Evolutionary conservation across 2,797 vertebrate species (phyloP), one percentile per base, ranked within the genome.

Genomic region (Ambastaia sidthimunki): DNA sequence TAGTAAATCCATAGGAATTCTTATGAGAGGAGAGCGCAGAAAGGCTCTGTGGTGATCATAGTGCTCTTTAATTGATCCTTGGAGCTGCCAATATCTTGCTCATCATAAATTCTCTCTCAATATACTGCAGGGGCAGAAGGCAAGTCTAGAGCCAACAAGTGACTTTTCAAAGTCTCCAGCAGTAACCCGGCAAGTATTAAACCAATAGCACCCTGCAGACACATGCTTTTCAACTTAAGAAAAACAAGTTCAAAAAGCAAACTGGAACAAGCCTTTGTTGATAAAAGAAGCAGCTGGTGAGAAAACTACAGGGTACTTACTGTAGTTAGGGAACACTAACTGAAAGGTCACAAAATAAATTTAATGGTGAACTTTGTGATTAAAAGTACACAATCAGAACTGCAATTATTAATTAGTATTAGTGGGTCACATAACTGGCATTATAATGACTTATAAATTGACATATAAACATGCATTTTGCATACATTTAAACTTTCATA

Each of bases 81-180:
- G 31, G 34, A 47, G 41, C 54, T 54, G 74, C 48, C 59, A 69
- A 81, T 81, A 75, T 62, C 55, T 50, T 52, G 47, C 57, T 82
- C 74, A 82, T 82, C 60, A 76, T 41, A 60, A 70, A 82, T 76
- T 82, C 80, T 71, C 74, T 77, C 37, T 82, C 25, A 76, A 55
- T 66, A 60, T 50, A 71, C 57, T 54, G 68, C 66, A 18, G 48
- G 52, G 9, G 41, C 55, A 70, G 44, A 50, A 25, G 44, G 41
- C 62, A 19, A 19, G 63, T 19, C 63, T 19, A 28, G 52, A 76
- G 74, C 52, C 65, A 57, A 69, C 67, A 69, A 60, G 57, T 9
- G 25, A 34, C 55, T 34, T 63, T 28, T 78, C 25, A 48, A 69
- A 69, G 75, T 31, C 41, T 55, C 16, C 52, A 41, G 50, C 18